Percentiles rank a stretch among this genome's conserved stretches.
Conservation (phyloP, 1,140 invertebrate species). For the Vollenhovia emeryi region DNA sequence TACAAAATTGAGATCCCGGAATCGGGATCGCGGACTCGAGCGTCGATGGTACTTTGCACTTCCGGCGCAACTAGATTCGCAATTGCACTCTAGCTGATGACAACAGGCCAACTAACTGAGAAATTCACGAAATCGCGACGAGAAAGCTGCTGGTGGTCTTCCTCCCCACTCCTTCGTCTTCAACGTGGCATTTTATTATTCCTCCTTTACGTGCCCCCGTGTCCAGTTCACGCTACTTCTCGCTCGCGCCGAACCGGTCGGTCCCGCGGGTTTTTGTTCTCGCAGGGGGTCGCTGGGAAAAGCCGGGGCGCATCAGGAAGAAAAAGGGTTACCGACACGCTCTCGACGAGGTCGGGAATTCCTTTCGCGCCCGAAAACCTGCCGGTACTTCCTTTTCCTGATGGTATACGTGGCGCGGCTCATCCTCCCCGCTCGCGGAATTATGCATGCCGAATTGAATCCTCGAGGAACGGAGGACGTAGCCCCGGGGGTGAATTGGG, state of each 20-base stretch:
- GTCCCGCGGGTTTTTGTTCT: constrained; percentile 55
- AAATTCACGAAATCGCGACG: constrained; percentile 63
- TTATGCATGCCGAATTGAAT: constrained; percentile 55
- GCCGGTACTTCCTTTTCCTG: constrained; percentile 58
- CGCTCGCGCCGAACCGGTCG: constrained; percentile 64
- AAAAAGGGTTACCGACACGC: constrained; percentile 63
- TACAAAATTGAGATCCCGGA: neutral
- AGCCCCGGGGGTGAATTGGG: constrained; percentile 8
- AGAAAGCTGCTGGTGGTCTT: constrained; percentile 67
- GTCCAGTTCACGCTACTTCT: constrained; percentile 36
- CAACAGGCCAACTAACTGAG: constrained; percentile 73
- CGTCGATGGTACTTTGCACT: constrained; percentile 50
- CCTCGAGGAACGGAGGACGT: constrained; percentile 17
- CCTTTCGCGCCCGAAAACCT: constrained; percentile 63
- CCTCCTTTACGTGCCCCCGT: constrained; percentile 58
- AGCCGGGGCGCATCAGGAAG: constrained; percentile 61
- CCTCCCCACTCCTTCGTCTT: constrained; percentile 59
- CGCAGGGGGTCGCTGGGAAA: constrained; percentile 74
- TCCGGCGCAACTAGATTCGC: constrained; percentile 62
- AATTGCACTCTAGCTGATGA: constrained; percentile 78
- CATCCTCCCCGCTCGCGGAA: constrained; percentile 37
- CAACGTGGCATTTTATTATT: constrained; percentile 65
- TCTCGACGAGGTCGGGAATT: constrained; percentile 25
- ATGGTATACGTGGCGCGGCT: constrained; percentile 28
- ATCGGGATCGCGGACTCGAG: constrained; percentile 5